Percentiles rank a stretch among this genome's conserved stretches.
phyloP scores from a whole-genome alignment of 2,797 vertebrate species.

The Distichodus sexfasciatus region DNA sequence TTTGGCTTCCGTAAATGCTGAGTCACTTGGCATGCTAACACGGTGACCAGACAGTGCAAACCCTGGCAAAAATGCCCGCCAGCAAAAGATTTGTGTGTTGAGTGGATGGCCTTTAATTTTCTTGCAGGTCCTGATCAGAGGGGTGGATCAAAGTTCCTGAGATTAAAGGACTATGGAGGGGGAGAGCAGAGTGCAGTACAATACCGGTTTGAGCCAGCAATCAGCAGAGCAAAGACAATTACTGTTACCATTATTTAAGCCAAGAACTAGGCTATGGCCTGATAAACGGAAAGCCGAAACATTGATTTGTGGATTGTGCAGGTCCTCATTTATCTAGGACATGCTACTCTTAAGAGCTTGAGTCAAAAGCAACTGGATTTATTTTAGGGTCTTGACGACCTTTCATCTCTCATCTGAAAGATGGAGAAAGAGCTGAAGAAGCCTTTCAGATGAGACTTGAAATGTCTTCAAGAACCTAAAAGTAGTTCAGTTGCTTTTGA shows the following conservation, averaged over 20 bases:
- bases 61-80: conserved; percentile 48
- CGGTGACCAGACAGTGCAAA: conserved; percentile 47
- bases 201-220: conserved; percentile 46
- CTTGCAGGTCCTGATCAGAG: conserved; percentile 54
- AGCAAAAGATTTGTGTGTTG: conserved; percentile 64
- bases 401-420: too few species aligned
- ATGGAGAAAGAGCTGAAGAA: too few species aligned
- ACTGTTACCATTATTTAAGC: conserved; percentile 34
- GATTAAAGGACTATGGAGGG: conserved; percentile 67
- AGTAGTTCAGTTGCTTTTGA: too few species aligned
- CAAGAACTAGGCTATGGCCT: conserved; percentile 17
- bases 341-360: too few species aligned
- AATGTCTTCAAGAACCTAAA: too few species aligned
- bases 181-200: conserved; percentile 36
- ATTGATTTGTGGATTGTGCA: conserved; percentile 14
- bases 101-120: conserved; percentile 66
- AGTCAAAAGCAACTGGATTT: too few species aligned
- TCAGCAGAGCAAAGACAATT: conserved; percentile 44
- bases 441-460: too few species aligned
- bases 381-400: too few species aligned
- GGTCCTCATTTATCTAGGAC: too few species aligned
- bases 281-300: conserved; percentile 33
- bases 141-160: conserved; percentile 74
- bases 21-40: background rate
- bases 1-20: background rate